Conservation (phyloP, 2,888 invertebrate genomes). For the Conchocele bisecta region DNA sequence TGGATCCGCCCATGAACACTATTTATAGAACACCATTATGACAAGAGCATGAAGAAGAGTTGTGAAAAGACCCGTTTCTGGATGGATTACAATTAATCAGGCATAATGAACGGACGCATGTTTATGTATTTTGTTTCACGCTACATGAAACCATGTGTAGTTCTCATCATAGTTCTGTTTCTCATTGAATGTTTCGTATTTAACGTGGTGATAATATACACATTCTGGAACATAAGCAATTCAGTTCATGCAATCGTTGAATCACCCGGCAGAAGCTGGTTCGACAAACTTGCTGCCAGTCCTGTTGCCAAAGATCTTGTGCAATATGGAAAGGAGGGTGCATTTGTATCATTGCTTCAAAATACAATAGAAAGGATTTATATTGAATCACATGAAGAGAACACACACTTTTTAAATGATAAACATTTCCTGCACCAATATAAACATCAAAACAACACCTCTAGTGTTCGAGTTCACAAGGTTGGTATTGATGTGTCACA, state of each 20-base stretch:
- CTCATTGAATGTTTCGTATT: conserved; percentile 61
- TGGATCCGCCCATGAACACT: too few relatives aligned
- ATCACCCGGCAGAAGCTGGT: conserved; percentile 35
- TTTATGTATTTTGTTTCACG: too few relatives aligned
- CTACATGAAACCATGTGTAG: conserved; percentile 24
- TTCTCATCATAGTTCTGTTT: conserved; percentile 44
- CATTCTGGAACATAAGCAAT: conserved; percentile 30
- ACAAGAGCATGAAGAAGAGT: too few relatives aligned
- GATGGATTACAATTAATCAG: too few relatives aligned
- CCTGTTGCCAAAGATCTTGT: conserved; percentile 45
- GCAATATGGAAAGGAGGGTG: conserved; percentile 64
- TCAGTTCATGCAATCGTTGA: conserved; percentile 41
- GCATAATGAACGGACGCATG: too few relatives aligned
- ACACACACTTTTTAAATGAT: neutral
- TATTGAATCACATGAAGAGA: conserved; percentile 44
- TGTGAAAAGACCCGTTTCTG: too few relatives aligned
- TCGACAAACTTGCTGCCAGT: conserved; percentile 57
- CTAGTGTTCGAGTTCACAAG: conserved; percentile 3
- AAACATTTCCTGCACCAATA: neutral
- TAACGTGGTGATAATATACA: conserved; percentile 56
- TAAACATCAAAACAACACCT: neutral
- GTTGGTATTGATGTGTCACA: conserved; percentile 72
- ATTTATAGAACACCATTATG: too few relatives aligned
- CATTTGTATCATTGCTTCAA: conserved; percentile 61
- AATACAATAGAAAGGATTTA: conserved; percentile 69